Percentiles rank a stretch among this genome's conserved stretches.
Evolutionary conservation across 2,113 vertebrate genomes (phyloP).

Genomic region (Rhodinocichla rosea): DNA sequence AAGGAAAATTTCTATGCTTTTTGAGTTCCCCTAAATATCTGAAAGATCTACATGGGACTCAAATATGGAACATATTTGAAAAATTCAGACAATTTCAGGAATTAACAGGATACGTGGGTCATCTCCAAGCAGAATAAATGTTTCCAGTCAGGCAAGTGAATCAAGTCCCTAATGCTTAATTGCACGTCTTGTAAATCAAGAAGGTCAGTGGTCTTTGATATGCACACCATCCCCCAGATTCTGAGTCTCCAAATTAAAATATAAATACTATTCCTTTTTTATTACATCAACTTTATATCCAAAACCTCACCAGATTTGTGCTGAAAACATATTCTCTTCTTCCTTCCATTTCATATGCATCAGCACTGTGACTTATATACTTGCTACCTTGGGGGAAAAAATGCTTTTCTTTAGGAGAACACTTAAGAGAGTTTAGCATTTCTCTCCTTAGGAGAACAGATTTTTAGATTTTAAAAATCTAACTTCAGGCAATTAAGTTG

Average conservation of each 20-base stretch:
- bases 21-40: background rate
- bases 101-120: background rate
- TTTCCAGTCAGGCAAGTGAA: background rate
- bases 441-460: too few species aligned
- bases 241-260: background rate
- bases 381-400: background rate
- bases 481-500: background rate
- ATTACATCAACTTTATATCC: background rate
- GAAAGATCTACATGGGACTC: background rate
- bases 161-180: background rate
- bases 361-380: background rate
- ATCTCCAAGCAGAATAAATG: background rate
- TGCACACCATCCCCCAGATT: background rate
- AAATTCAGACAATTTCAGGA: background rate
- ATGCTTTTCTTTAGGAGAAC: background rate
- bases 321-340: background rate
- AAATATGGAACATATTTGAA: background rate
- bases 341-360: background rate
- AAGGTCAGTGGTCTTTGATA: background rate
- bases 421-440: too few species aligned
- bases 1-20: background rate
- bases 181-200: background rate
- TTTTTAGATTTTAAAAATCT: background rate
- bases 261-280: background rate
- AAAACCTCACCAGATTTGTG: background rate